Evolutionary conservation across 1,140 invertebrate genomes (phyloP).

Genomic region (Neodiprion fabricii): DNA sequence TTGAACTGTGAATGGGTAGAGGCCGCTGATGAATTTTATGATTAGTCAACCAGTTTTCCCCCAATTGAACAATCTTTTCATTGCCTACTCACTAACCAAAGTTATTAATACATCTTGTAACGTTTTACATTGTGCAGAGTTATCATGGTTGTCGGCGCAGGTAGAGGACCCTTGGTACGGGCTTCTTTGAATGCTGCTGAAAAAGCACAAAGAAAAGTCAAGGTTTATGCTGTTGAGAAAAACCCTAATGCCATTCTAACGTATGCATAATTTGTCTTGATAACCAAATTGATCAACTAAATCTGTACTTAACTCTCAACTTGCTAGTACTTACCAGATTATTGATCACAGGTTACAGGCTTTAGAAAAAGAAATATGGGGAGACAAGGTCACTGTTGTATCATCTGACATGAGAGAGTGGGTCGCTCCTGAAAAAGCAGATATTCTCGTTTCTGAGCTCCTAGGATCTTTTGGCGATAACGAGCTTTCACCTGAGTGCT

Average conservation of each 20-base stretch:
- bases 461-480: slow-evolving; percentile 98
- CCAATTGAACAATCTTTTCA: background rate
- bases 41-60: background rate
- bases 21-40: background rate
- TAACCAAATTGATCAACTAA: slow-evolving; percentile 13
- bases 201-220: slow-evolving; percentile 67
- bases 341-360: slow-evolving; percentile 69
- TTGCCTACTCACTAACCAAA: background rate
- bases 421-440: slow-evolving; percentile 82
- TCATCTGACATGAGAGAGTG: slow-evolving; percentile 93
- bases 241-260: slow-evolving; percentile 97
- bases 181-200: slow-evolving; percentile 82
- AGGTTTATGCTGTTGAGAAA: slow-evolving; percentile 96
- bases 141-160: slow-evolving; percentile 94
- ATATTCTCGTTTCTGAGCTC: slow-evolving; percentile 96
- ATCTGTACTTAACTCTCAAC: background rate
- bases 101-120: slow-evolving; percentile 4
- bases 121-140: slow-evolving; percentile 58
- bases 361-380: slow-evolving; percentile 83
- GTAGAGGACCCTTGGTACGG: slow-evolving; percentile 91
- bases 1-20: too few relatives aligned
- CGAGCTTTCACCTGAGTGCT: slow-evolving; percentile 97
- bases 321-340: slow-evolving; percentile 17
- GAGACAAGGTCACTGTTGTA: slow-evolving; percentile 76
- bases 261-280: slow-evolving; percentile 48